Percentiles rank a stretch among this genome's conserved stretches.
Conservation (phyloP, 2,888 invertebrate genomes). For the Hyles lineata region DNA sequence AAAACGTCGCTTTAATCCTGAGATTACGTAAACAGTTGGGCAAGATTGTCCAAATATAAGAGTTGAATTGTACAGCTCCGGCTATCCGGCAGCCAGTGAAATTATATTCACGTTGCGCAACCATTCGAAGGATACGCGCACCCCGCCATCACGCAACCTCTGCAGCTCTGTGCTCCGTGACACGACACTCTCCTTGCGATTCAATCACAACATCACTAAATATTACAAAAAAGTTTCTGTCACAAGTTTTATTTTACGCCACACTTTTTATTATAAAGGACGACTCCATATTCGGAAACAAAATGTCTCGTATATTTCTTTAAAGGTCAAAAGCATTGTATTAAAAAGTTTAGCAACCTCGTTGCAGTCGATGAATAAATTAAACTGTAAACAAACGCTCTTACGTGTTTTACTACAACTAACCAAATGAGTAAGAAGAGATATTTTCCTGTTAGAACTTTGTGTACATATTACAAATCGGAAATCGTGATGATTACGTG, state of each 20-base stretch:
- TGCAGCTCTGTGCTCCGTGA: neutral
- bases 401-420: neutral
- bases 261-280: slow-evolving; percentile 16
- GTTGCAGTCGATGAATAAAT: slow-evolving; percentile 13
- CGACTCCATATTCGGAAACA: slow-evolving; percentile 18
- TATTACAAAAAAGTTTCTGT: slow-evolving; percentile 13
- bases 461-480: neutral
- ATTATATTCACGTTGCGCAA: slow-evolving; percentile 67
- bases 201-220: slow-evolving; percentile 22
- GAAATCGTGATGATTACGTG: neutral
- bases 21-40: slow-evolving; percentile 75
- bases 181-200: neutral
- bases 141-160: neutral
- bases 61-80: slow-evolving; percentile 62
- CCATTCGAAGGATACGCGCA: slow-evolving; percentile 59
- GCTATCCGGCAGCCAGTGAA: slow-evolving; percentile 63
- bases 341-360: slow-evolving; percentile 16
- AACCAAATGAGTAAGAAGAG: neutral
- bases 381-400: neutral
- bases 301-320: slow-evolving; percentile 17
- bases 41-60: slow-evolving; percentile 74
- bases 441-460: neutral
- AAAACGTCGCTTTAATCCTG: slow-evolving; percentile 73
- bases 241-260: slow-evolving; percentile 10
- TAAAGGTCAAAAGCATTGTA: slow-evolving; percentile 15